A percentile compares a stretch with the other conserved stretches of the same genome.
Evolutionary conservation across 2,113 vertebrate genomes (phyloP).

Genomic region (Probosciger aterrimus): DNA sequence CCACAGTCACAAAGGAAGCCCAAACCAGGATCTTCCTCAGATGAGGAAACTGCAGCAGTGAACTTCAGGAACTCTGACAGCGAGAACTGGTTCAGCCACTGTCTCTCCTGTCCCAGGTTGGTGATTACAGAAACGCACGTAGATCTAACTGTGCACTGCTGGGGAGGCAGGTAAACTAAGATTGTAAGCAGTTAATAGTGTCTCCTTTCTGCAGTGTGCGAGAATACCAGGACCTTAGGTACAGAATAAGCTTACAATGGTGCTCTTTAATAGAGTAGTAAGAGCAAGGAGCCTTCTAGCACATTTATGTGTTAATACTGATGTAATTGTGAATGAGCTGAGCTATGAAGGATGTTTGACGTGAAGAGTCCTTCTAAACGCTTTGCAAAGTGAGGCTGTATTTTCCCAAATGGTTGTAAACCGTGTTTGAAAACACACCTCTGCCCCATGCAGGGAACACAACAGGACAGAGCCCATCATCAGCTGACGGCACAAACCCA

Average conservation of each 20-base stretch:
- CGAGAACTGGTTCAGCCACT: not conserved
- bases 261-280: not conserved
- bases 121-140: not conserved
- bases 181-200: not conserved
- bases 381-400: not conserved
- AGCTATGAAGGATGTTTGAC: not conserved
- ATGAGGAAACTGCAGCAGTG: not conserved
- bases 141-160: not conserved
- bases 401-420: not conserved
- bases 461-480: not conserved
- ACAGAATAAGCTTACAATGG: not conserved
- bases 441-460: not conserved
- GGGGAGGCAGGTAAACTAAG: not conserved
- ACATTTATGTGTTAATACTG: not conserved
- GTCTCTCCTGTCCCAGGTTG: not conserved
- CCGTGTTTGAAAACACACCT: not conserved
- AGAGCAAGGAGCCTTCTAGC: not conserved
- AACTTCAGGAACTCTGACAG: not conserved
- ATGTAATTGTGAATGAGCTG: rapidly evolving
- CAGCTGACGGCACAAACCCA: not conserved
- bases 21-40: not conserved
- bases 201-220: not conserved
- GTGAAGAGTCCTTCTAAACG: not conserved
- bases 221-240: not conserved
- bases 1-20: not conserved